These are phyloP conservation scores for Podarcis lilfordi DNA, from an alignment of 2,797 vertebrate species.

Conservation along the genomic window DNA sequence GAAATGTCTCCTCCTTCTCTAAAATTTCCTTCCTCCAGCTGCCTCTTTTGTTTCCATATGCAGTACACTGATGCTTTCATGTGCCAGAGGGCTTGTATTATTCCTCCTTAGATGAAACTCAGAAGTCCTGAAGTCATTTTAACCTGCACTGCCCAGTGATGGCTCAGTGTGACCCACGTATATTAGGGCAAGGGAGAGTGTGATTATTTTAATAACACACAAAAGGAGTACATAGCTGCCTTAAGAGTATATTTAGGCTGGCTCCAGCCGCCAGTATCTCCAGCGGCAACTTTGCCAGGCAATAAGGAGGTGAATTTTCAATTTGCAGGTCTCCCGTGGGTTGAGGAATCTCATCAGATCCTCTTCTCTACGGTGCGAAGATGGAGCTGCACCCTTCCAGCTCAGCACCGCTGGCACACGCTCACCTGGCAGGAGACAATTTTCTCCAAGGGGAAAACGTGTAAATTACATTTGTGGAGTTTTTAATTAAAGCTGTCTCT, in stretches of 20 bases:
- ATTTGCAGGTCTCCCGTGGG: conserved; percentile 62
- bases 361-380: conserved; percentile 12
- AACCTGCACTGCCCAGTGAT: conserved; percentile 27
- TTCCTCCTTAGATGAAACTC: conserved; percentile 50
- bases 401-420: not conserved
- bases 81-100: conserved; percentile 27
- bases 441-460: conserved; percentile 63
- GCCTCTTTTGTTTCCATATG: conserved; percentile 5
- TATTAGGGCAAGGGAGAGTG: not conserved
- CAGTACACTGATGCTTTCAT: conserved; percentile 26
- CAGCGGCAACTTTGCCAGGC: conserved; percentile 31
- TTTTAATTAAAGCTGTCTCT: conserved; percentile 62
- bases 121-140: conserved; percentile 38
- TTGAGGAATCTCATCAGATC: conserved; percentile 64
- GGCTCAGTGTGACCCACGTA: conserved; percentile 34
- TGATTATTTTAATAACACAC: conserved; percentile 34
- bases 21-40: conserved; percentile 33
- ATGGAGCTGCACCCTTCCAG: not conserved
- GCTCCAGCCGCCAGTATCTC: conserved; percentile 35
- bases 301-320: conserved; percentile 61
- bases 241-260: conserved; percentile 53
- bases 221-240: conserved; percentile 40
- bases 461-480: conserved; percentile 63
- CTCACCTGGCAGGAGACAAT: conserved; percentile 58
- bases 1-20: not conserved